Evolutionary conservation across 2,797 vertebrate genomes (phyloP).

Genomic region (Siniperca obscura): DNA sequence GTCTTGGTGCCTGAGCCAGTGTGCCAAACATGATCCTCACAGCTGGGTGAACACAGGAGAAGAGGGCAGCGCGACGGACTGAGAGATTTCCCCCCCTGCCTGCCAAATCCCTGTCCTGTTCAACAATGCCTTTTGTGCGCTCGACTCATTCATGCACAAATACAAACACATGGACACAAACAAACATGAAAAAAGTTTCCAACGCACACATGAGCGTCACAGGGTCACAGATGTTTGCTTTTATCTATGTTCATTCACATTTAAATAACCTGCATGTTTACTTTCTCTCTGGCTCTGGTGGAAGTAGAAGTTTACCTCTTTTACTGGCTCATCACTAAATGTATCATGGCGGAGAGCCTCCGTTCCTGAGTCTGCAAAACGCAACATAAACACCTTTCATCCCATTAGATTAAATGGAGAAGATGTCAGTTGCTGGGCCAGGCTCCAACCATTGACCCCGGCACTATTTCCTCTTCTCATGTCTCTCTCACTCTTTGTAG

Average conservation of each 20-base stretch:
- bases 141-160: slow-evolving; percentile 56
- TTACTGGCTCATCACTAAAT: slow-evolving; percentile 52
- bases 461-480: slow-evolving; percentile 49
- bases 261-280: slow-evolving; percentile 2
- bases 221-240: slow-evolving; percentile 19
- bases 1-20: slow-evolving; percentile 49
- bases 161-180: slow-evolving; percentile 56
- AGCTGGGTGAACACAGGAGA: slow-evolving; percentile 71
- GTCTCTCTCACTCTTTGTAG: slow-evolving; percentile 46
- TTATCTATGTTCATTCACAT: background rate
- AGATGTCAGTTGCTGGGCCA: slow-evolving; percentile 66
- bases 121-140: slow-evolving; percentile 62
- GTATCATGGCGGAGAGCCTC: slow-evolving; percentile 10
- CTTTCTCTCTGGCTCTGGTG: slow-evolving; percentile 5
- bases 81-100: slow-evolving; percentile 16
- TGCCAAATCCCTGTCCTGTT: slow-evolving; percentile 68
- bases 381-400: slow-evolving; percentile 65
- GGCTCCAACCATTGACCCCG: slow-evolving; percentile 66
- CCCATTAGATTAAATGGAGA: slow-evolving; percentile 68
- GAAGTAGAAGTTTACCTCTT: slow-evolving; percentile 29
- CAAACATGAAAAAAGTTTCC: slow-evolving; percentile 49
- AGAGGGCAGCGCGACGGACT: slow-evolving; percentile 44
- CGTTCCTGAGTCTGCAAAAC: slow-evolving; percentile 22
- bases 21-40: slow-evolving; percentile 73
- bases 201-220: slow-evolving; percentile 35